A percentile compares a stretch with the other conserved stretches of the same genome.
Conservation (phyloP, 2,797 vertebrate genomes). For the Ictinia mississippiensis region DNA sequence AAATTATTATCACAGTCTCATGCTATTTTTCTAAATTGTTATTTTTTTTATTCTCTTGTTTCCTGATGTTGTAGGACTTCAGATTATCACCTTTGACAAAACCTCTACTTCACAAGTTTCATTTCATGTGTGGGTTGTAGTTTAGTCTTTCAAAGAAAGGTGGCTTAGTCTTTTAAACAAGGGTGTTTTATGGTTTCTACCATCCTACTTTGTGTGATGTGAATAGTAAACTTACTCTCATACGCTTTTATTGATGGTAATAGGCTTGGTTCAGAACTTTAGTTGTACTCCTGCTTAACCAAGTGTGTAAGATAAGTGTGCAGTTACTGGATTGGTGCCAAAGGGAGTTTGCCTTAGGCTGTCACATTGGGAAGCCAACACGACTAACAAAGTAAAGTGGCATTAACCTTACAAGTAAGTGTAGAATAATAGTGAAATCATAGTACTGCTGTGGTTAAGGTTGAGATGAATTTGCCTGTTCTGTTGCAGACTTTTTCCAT, state of each 20-base stretch:
- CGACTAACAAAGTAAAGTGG: background rate
- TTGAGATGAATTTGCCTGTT: background rate
- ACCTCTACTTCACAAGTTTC: background rate
- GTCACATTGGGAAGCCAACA: background rate
- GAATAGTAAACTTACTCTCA: background rate
- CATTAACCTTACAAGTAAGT: background rate
- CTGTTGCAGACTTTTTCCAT: background rate
- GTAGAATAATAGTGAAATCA: background rate
- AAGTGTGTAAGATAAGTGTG: background rate
- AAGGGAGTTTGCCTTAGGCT: background rate
- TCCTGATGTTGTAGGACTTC: background rate
- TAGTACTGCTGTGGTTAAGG: background rate
- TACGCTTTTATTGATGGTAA: background rate
- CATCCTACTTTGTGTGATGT: background rate
- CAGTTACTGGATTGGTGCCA: background rate
- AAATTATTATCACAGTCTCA: background rate
- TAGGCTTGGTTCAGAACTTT: background rate
- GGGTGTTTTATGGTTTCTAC: background rate
- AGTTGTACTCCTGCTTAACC: background rate
- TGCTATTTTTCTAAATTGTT: background rate
- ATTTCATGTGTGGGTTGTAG: background rate
- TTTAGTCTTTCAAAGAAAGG: background rate
- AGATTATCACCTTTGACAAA: background rate
- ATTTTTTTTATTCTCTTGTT: background rate
- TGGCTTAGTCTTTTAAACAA: background rate